These are phyloP conservation scores for Pimpla rufipes DNA, from an alignment of 2,888 invertebrate species.

Conservation along the genomic window DNA sequence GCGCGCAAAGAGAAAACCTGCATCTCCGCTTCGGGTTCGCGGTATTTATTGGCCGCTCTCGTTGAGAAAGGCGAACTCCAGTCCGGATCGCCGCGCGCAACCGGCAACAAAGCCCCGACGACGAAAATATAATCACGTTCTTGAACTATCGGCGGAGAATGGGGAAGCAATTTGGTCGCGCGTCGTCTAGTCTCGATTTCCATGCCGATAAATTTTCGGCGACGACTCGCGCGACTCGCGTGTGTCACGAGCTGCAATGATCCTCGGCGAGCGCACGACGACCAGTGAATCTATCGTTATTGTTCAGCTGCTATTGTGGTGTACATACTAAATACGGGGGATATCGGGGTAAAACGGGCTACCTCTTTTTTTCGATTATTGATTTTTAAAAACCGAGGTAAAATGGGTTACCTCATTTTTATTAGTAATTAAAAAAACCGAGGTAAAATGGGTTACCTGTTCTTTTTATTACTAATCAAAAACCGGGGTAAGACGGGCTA, in stretches of 20 bases:
- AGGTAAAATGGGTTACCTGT: no score
- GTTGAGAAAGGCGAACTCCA: conserved; percentile 17
- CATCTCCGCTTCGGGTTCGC: not conserved
- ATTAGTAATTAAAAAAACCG: no score
- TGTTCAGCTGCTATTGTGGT: conserved; percentile 1
- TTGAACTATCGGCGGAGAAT: conserved; percentile 42
- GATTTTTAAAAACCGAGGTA: no score
- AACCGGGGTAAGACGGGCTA: no score
- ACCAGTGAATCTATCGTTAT: conserved; percentile 18
- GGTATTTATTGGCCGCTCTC: conserved; percentile 5
- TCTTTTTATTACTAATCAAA: no score
- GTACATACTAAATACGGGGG: no score
- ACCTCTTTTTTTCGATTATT: no score
- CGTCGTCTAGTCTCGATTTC: conserved; percentile 53
- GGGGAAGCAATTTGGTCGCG: conserved; percentile 47
- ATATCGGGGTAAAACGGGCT: no score
- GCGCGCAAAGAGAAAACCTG: conserved; percentile 10
- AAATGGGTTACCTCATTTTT: no score
- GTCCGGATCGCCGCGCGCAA: not conserved
- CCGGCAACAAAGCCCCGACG: not conserved
- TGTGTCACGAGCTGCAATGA: not conserved
- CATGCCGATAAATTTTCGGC: conserved; percentile 59
- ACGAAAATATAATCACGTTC: not conserved
- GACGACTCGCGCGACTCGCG: no score
- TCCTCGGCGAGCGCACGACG: not conserved